Evolutionary conservation across 2,797 vertebrate genomes (phyloP).

Genomic region (Phoeniculus purpureus): DNA sequence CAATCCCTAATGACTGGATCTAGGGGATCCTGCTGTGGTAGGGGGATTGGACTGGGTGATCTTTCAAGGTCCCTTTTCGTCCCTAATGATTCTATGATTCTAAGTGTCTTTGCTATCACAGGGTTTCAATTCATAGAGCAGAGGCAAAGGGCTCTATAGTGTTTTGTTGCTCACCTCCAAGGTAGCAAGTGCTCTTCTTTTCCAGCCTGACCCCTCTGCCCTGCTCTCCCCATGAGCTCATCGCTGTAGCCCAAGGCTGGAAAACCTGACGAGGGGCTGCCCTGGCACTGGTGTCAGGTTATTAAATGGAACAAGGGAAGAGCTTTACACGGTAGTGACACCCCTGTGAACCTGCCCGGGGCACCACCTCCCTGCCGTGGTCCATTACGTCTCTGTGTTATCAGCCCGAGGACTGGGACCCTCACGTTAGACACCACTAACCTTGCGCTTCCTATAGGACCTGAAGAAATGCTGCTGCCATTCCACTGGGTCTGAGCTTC

Average conservation of each 20-base stretch:
- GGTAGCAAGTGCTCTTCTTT: not conserved
- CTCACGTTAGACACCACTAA: accelerated
- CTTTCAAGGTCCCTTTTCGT: too few relatives aligned
- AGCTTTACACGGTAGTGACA: not conserved
- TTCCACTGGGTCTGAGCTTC: not conserved
- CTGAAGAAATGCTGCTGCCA: not conserved
- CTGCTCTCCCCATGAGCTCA: not conserved
- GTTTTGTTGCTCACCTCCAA: not conserved
- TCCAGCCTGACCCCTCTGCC: not conserved
- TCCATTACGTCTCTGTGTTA: not conserved
- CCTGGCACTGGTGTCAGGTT: conserved; percentile 21
- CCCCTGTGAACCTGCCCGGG: not conserved
- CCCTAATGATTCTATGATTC: too few relatives aligned
- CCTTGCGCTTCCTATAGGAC: not conserved
- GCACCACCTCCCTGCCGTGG: not conserved
- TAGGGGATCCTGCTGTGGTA: too few relatives aligned
- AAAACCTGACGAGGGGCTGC: conserved; percentile 6
- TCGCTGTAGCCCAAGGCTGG: not conserved
- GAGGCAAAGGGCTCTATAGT: not conserved
- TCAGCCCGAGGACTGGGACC: not conserved
- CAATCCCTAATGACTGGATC: too few relatives aligned
- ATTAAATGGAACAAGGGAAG: conserved; percentile 1
- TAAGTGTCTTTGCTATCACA: not conserved
- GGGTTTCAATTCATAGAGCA: not conserved
- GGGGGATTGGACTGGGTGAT: too few relatives aligned